These are phyloP conservation scores for Trissonchulus latispiculum DNA, from an alignment of 2,888 invertebrate genomes.

Conservation along the genomic window DNA sequence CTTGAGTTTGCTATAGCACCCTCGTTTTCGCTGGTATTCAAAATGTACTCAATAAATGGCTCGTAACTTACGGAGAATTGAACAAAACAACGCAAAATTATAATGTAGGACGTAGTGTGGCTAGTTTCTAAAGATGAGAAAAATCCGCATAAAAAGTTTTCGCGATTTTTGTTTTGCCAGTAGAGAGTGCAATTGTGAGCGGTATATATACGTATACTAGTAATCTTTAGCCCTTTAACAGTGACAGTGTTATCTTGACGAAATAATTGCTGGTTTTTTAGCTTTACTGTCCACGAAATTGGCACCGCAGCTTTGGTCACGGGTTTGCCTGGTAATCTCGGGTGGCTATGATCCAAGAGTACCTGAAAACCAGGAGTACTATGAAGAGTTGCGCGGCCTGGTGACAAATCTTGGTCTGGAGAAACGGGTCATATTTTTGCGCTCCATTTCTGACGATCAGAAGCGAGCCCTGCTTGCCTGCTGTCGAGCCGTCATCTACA, in stretches of 20 bases:
- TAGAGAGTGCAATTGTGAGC: too few species aligned
- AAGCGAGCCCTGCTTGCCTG: slow-evolving; percentile 70
- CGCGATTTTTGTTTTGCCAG: too few species aligned
- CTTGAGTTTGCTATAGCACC: too few species aligned
- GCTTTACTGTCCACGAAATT: slow-evolving; percentile 28
- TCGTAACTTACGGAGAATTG: too few species aligned
- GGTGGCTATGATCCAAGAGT: slow-evolving; percentile 90
- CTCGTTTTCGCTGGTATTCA: too few species aligned
- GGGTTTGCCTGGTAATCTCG: slow-evolving; percentile 69
- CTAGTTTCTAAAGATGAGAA: too few species aligned
- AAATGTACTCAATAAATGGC: too few species aligned
- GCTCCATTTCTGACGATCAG: slow-evolving; percentile 71
- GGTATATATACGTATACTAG: slow-evolving; percentile 31
- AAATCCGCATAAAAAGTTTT: too few species aligned
- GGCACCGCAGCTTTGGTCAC: slow-evolving; percentile 21
- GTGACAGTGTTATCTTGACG: neutral
- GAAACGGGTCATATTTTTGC: slow-evolving; percentile 62
- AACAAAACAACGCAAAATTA: too few species aligned
- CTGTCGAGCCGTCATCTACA: slow-evolving; percentile 75
- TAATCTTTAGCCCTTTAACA: neutral
- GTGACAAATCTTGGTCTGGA: slow-evolving; percentile 52
- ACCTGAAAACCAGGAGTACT: slow-evolving; percentile 73
- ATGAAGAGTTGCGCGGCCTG: slow-evolving; percentile 61
- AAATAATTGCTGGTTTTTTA: slow-evolving; percentile 26
- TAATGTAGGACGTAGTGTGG: too few species aligned